Base-by-base conservation (phyloP, 2,113 vertebrate species). In the Platichthys stellatus region DNA sequence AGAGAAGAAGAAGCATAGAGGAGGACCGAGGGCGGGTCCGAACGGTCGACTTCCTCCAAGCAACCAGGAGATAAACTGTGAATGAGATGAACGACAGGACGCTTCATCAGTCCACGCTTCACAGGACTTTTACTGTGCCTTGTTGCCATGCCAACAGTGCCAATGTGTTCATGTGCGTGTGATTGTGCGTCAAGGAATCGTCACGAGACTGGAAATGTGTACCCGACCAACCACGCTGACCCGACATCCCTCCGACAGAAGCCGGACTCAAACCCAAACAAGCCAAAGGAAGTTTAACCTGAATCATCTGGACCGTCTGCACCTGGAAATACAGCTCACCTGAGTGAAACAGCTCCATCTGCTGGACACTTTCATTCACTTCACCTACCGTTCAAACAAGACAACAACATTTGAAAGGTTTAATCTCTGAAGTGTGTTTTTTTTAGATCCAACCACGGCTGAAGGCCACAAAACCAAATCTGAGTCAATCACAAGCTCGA, bases 81-180 rank as follows among this genome's bases (percentile, higher is more conserved):
- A 28, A 47, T 9, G 14, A 82, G 70, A 79, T 10, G 6, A 3
- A 68, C 78, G 35, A 40, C 62, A 8, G 6, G 69, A 68, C 17
- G 60, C 76, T 74, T 69, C 85, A 49, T 81, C 78, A 59, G 43
- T 23, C 43, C 63, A 58, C 31, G 66, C 47, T 69, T 54, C 45
- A 62, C 80, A 72, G 77, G 31, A 69, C 66, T 43, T 68, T 82
- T 51, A 73, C 89, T 86, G 82, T 77, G 76, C 85, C 85, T 86
- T 83, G 81, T 88, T 91, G 77, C 83, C 74, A 85, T 81, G 87
- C 87, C 92, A 81, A 85, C 78, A 73, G 93, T 93, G 92, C 91
- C 91, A 77, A 77, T 58, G 69, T 69, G 40, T 58, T 68, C 12
- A 0, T 83, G 51, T 85, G 64, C 79, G 78, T 83, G 72, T 76